Base-by-base conservation (phyloP, 2,113 vertebrate genomes). In the Glareola pratincola region DNA sequence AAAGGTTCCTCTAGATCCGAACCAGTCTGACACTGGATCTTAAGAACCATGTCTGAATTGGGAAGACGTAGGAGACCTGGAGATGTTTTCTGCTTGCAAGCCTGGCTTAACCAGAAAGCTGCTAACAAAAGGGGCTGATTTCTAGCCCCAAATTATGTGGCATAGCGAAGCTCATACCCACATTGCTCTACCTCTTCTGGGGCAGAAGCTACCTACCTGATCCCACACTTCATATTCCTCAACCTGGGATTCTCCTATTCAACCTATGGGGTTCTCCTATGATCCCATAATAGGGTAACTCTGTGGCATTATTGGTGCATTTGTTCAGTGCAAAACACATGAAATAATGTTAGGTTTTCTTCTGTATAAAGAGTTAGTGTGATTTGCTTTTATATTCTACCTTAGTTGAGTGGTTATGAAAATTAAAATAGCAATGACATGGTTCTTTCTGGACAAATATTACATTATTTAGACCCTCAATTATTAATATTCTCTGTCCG, bases 391-490 rank as follows among this genome's bases (percentile, higher is more conserved):
- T 69, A 63, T 57, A 57, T 85, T 92, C 64, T 86, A 6, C 57
- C 90, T 94, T 26, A 68, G 47, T 77, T 87, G 76, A 94, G 47
- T 60, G 45, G 36, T 93, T 91, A 71, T 75, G 69, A 91, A 92
- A 97, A 87, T 94, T 91, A 71, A 91, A 86, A 78, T 36, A 84
- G 14, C 34, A 68, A 62, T 82, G 41, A 74, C 66, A 60, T 11
- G 9, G 13, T 84, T 93, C 48, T 77, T 92, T 86, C 60, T 85
- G 88, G 68, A 63, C 51, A 94, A 78, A 78, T 74, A 15, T 77
- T 93, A 32, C 73, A 86, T 94, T 93, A 94, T 91, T 85, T 91
- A 92, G 88, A 90, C 22, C 30, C 36, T 90, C 16, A 32, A 57
- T 95, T 95, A 71, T 88, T 88, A 66, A 88, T 92, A 86, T 71